Evolutionary conservation across 2,888 invertebrate genomes (phyloP), one percentile per base, ranked within the genome.

Genomic region (Chymomyza procnemis): DNA sequence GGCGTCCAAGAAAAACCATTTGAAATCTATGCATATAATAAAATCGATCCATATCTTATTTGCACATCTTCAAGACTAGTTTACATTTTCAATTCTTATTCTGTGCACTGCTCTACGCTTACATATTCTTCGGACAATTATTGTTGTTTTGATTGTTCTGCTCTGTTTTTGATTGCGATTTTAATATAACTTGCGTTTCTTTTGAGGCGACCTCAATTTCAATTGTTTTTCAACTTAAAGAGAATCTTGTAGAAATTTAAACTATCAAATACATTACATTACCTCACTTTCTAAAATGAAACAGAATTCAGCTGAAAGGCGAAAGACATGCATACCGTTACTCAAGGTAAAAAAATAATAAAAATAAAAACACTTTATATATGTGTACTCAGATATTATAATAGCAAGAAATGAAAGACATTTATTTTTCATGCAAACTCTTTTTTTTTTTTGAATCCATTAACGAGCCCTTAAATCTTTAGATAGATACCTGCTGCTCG

Each of bases 351-450:
- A 41, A 41, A 41, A 9, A 41, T 41, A 12, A n/a, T n/a, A n/a
- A n/a, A 41, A 46, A 58, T 22, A 60, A 47, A 60, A 47, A 60
- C 47, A 21, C 46, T 46, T 57, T 46, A 47, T 61, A 26, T 3
- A 47, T 52, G 9, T 19, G 19, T 55, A 50, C 46, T 18, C 60
- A 62, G 21, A 62, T 30, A 46, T 61, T 75, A 70, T 78, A 3
- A 41, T 41, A 41, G 60, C 64, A 69, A 62, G 56, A 61, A 34
- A 69, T 61, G 56, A 61, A 34, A 52, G 59, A 66, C 48, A 34
- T 61, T 22, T 52, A 61, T 61, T 30, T 16, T 52, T 61, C 14
- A 18, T 41, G 34, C 34, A 41, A 41, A 41, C 34, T 41, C 34
- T 41, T 41, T 41, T 41, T 41, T 41, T 12, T 41, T 41, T 41